A percentile compares a stretch with the other conserved stretches of the same genome.
Conservation (phyloP, 2,797 vertebrate genomes). For the Sebastes kiyomatsui region DNA sequence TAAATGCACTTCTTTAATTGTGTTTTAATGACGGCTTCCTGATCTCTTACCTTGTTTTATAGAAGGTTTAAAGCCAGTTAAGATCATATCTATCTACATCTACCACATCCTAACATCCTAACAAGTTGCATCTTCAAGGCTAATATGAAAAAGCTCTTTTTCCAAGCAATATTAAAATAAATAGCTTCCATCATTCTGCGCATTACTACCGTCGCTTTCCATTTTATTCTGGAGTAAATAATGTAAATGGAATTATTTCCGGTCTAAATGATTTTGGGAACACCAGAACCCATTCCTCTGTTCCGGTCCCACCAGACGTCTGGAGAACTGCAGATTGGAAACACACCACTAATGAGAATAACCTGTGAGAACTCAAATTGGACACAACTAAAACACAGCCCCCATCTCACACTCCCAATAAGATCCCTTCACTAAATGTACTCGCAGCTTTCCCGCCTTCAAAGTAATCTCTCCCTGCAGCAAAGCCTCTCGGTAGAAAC, state of each 20-base stretch:
- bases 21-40: background rate
- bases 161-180: background rate
- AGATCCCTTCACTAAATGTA: slow-evolving; percentile 15
- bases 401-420: slow-evolving; percentile 15
- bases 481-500: slow-evolving; percentile 20
- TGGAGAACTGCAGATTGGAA: slow-evolving; percentile 17
- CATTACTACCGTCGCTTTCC: background rate
- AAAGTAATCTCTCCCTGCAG: slow-evolving; percentile 42
- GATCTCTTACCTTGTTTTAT: background rate
- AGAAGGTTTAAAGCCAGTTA: background rate
- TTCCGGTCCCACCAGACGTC: background rate
- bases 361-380: slow-evolving; percentile 32
- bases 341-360: slow-evolving; percentile 45
- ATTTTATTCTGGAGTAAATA: background rate
- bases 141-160: background rate
- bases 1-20: background rate
- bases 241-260: background rate
- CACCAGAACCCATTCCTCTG: background rate
- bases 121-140: background rate
- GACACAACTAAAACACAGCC: slow-evolving; percentile 22
- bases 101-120: background rate
- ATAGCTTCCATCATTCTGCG: background rate
- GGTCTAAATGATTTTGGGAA: background rate
- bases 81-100: background rate
- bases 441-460: slow-evolving; percentile 21